phyloP scores from a whole-genome alignment of 2,797 vertebrate genomes.

The Sebastes steindachneri region DNA sequence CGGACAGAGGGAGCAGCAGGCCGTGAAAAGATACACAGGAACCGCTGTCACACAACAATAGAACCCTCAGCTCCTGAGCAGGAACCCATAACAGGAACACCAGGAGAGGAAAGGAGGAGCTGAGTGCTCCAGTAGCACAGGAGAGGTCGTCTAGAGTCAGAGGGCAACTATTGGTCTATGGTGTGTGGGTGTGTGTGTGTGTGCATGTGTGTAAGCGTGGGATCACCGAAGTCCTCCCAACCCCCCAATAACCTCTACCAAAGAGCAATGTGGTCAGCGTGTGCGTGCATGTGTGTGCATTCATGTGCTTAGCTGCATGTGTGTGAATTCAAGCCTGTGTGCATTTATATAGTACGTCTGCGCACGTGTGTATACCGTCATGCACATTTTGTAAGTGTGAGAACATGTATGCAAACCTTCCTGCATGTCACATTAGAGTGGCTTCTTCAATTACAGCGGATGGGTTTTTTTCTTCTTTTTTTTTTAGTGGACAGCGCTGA shows the following conservation, averaged over 20 bases:
- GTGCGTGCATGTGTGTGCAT: slow-evolving; percentile 3
- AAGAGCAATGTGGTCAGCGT: slow-evolving; percentile 26
- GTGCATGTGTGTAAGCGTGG: neutral
- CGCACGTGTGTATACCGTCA: slow-evolving; percentile 28
- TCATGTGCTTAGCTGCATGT: slow-evolving; percentile 28
- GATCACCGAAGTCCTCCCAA: slow-evolving; percentile 35
- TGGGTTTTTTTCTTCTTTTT: slow-evolving; percentile 52
- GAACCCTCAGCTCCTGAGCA: slow-evolving; percentile 64
- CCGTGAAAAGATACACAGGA: slow-evolving; percentile 73
- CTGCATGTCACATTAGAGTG: slow-evolving; percentile 78
- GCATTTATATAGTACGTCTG: slow-evolving; percentile 10
- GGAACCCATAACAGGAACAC: slow-evolving; percentile 82
- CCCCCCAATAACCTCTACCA: slow-evolving; percentile 45
- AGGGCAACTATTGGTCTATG: slow-evolving; percentile 44
- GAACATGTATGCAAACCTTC: slow-evolving; percentile 32
- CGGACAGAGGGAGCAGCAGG: slow-evolving; percentile 53
- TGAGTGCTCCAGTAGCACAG: slow-evolving; percentile 53
- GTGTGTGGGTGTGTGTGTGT: neutral
- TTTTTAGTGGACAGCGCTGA: slow-evolving; percentile 79
- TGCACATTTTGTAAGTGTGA: slow-evolving; percentile 24
- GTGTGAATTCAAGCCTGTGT: slow-evolving; percentile 16
- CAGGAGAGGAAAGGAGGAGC: slow-evolving; percentile 41
- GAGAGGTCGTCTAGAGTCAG: slow-evolving; percentile 58
- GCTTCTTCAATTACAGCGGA: slow-evolving; percentile 84
- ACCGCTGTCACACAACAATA: slow-evolving; percentile 77